Percentiles rank a stretch among this genome's conserved stretches.
phyloP scores from a whole-genome alignment of 2,888 invertebrate species.

The Eilema griseolum region DNA sequence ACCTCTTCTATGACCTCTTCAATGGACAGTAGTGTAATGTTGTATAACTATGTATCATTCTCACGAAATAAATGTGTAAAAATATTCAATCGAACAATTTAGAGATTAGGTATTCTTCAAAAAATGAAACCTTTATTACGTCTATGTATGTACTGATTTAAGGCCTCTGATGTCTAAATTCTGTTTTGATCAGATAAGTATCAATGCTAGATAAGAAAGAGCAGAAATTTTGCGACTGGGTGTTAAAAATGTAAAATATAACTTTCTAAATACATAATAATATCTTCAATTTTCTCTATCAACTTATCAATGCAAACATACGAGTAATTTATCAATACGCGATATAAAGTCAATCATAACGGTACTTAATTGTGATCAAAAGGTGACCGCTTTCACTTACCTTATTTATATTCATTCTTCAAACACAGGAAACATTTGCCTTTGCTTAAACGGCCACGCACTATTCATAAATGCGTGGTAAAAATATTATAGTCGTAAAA shows the following conservation, averaged over 20 bases:
- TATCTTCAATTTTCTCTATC: not conserved
- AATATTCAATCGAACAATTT: no score
- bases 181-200: no score
- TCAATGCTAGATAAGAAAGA: no score
- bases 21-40: no score
- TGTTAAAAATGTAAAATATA: not conserved
- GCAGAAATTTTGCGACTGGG: not conserved
- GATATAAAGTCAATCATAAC: conserved; percentile 35
- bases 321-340: conserved; percentile 21
- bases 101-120: no score
- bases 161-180: not conserved
- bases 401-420: conserved; percentile 70
- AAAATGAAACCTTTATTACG: no score
- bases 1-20: no score
- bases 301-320: conserved; percentile 1
- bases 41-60: no score
- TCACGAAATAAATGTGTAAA: no score
- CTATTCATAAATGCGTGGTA: conserved; percentile 54
- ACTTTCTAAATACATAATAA: not conserved
- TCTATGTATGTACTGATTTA: not conserved
- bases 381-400: conserved; percentile 56
- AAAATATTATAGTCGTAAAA: conserved; percentile 44
- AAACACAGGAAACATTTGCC: conserved; percentile 73
- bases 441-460: conserved; percentile 71
- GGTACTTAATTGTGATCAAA: conserved; percentile 41